phyloP scores from a whole-genome alignment of 2,113 vertebrate species.

The Campylomormyrus numenius region DNA sequence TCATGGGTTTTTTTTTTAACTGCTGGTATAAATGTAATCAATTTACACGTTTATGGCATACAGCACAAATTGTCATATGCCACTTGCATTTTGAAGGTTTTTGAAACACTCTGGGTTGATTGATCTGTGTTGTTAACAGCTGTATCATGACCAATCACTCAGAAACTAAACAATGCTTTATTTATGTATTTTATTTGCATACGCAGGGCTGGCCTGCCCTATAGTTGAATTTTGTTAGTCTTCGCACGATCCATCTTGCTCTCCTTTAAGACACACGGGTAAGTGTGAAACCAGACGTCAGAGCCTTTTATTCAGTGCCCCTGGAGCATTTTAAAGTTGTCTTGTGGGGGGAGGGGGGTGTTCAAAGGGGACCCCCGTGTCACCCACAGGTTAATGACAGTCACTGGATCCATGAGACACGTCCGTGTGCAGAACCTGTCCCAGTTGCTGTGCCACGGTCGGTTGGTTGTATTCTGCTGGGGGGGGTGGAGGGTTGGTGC shows the following conservation, averaged over 20 bases:
- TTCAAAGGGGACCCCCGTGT: not conserved
- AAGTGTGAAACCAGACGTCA: not conserved
- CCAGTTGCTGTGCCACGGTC: not conserved
- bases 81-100: not conserved
- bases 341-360: not conserved
- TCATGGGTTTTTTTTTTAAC: not conserved
- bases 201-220: not conserved
- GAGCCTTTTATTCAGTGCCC: not conserved
- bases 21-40: not conserved
- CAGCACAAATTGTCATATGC: not conserved
- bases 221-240: not conserved
- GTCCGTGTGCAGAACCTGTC: not conserved
- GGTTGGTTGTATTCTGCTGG: not conserved
- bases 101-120: not conserved
- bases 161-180: not conserved
- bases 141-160: not conserved
- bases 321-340: not conserved
- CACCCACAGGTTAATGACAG: not conserved
- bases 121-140: not conserved
- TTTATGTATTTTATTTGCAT: not conserved
- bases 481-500: not conserved
- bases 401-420: not conserved
- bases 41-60: not conserved
- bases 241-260: not conserved
- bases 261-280: not conserved